Evolutionary conservation across 1,140 invertebrate genomes (phyloP).

Genomic region (Drosophila ohnishii): DNA sequence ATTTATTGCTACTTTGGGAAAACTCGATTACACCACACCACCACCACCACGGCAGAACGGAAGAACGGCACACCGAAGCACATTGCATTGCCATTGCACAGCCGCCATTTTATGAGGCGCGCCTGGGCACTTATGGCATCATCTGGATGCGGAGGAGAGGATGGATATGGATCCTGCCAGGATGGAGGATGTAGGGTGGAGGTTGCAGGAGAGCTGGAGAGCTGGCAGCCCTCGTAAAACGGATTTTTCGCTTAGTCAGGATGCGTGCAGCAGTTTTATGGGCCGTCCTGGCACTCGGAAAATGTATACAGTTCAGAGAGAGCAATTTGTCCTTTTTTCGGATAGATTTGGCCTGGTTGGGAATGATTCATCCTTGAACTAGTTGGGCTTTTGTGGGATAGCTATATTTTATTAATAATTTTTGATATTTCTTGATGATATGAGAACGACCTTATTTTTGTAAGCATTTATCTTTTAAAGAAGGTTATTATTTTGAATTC

Average conservation of each 20-base stretch:
- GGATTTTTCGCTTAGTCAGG: conserved; percentile 77
- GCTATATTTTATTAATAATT: background rate
- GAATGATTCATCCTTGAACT: background rate
- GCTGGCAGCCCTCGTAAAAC: conserved; percentile 58
- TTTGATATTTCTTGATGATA: background rate
- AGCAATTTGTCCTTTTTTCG: background rate
- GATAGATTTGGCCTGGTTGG: background rate
- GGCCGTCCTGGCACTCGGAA: conserved; percentile 60
- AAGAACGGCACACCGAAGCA: background rate
- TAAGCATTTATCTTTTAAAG: background rate
- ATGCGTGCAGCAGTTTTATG: conserved; percentile 59
- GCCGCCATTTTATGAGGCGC: conserved; percentile 73
- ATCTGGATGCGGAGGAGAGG: conserved; percentile 43
- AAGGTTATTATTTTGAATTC: background rate
- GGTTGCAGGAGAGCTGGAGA: conserved; percentile 34
- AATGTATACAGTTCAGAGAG: conserved; percentile 55
- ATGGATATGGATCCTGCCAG: conserved; percentile 6
- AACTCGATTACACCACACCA: conserved; percentile 69
- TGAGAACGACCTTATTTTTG: background rate
- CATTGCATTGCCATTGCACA: conserved; percentile 48
- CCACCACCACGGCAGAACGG: conserved; percentile 5
- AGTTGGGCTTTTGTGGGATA: background rate
- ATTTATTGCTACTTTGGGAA: conserved; percentile 80
- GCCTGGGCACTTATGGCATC: conserved; percentile 78
- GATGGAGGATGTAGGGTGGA: conserved; percentile 1